phyloP scores from a whole-genome alignment of 2,888 invertebrate genomes.

The Agriopis aurantiaria region DNA sequence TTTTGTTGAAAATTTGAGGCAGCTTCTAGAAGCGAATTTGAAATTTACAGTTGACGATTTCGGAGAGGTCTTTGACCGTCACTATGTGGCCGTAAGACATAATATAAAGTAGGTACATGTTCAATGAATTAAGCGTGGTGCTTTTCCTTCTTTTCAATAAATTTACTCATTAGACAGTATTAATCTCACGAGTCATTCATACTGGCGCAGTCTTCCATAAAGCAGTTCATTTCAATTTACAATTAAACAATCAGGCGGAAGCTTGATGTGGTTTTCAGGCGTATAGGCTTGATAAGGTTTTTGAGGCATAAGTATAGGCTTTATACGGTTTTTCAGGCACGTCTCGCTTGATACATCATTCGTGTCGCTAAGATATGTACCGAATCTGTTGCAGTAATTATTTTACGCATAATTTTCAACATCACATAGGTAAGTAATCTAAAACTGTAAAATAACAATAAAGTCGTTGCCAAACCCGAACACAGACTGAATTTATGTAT shows the following conservation, averaged over 20 bases:
- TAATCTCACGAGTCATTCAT: constrained; percentile 71
- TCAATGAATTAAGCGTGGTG: constrained; percentile 78
- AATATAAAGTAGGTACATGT: constrained; percentile 50
- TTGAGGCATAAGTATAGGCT: too few species aligned
- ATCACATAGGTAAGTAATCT: constrained; percentile 61
- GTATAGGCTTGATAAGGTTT: constrained; percentile 5
- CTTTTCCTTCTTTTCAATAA: constrained; percentile 77
- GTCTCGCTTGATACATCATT: constrained; percentile 37
- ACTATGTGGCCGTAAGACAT: constrained; percentile 34
- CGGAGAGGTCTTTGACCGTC: constrained; percentile 42
- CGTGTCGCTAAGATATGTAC: constrained; percentile 39
- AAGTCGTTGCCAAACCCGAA: constrained; percentile 82
- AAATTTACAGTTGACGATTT: constrained; percentile 48
- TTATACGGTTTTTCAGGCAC: neutral
- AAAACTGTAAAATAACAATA: constrained; percentile 65
- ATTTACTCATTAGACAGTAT: constrained; percentile 76
- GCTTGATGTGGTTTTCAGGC: constrained; percentile 12
- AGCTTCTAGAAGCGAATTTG: constrained; percentile 60
- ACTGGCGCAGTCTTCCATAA: constrained; percentile 80
- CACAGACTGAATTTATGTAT: constrained; percentile 84
- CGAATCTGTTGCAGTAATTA: constrained; percentile 42
- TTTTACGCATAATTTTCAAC: constrained; percentile 45
- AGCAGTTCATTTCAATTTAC: constrained; percentile 52
- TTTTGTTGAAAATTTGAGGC: constrained; percentile 67
- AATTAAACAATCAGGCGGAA: constrained; percentile 38